Conservation (phyloP, 2,113 vertebrate genomes). For the Gymnorhina tibicen region DNA sequence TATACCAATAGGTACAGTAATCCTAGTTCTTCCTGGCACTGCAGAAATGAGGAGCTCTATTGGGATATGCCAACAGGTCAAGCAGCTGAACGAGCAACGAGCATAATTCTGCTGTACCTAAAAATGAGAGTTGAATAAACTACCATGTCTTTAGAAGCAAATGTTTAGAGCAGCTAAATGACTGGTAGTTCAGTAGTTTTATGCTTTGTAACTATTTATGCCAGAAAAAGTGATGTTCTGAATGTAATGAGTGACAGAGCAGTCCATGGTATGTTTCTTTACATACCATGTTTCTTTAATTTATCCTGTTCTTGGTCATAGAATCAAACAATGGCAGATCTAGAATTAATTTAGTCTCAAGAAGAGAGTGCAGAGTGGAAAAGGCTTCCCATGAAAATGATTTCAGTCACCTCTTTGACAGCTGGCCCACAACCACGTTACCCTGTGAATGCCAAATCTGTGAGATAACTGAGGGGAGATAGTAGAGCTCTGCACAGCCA, state of each 20-base stretch:
- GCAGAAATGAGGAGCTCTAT: background rate
- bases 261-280: background rate
- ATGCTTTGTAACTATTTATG: background rate
- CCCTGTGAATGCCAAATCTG: background rate
- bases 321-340: background rate
- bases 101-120: background rate
- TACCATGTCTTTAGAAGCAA: background rate
- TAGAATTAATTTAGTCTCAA: background rate
- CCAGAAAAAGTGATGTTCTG: background rate
- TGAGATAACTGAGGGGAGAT: background rate
- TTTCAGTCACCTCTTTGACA: constrained; percentile 23
- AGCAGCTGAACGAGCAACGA: background rate
- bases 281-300: background rate
- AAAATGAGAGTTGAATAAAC: background rate
- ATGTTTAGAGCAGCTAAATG: background rate
- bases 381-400: background rate
- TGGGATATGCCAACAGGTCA: background rate
- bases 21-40: background rate
- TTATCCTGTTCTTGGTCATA: background rate
- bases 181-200: background rate
- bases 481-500: background rate
- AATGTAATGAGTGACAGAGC: background rate
- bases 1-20: background rate
- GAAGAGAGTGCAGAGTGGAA: background rate
- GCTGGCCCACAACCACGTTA: background rate